A percentile compares a stretch with the other conserved stretches of the same genome.
These are phyloP conservation scores for Catajapyx aquilonaris DNA, from an alignment of 1,140 invertebrate species.

Conservation along the genomic window DNA sequence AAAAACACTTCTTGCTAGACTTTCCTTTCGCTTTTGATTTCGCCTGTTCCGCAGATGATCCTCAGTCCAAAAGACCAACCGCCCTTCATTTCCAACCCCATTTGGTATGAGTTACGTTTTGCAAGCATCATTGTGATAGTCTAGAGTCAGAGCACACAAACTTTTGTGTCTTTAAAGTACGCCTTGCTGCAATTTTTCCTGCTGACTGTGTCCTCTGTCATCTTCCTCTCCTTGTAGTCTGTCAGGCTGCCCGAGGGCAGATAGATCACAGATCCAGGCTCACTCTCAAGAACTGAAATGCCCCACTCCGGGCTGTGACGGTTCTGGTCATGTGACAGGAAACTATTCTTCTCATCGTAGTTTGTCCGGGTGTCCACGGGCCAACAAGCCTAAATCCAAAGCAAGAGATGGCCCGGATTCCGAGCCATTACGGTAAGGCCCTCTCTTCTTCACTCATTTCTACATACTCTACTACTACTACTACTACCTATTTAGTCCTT, in stretches of 20 bases:
- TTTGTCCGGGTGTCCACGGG: conserved; percentile 61
- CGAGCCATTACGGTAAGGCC: conserved; percentile 53
- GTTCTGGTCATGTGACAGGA: conserved; percentile 64
- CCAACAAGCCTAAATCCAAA: conserved; percentile 82
- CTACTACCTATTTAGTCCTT: too few relatives aligned
- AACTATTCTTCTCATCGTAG: conserved; percentile 70
- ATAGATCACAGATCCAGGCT: conserved; percentile 47
- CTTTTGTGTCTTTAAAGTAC: too few relatives aligned
- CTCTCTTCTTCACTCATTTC: background rate
- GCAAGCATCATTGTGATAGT: too few relatives aligned
- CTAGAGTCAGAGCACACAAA: too few relatives aligned
- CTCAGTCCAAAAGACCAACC: too few relatives aligned
- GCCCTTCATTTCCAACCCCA: too few relatives aligned
- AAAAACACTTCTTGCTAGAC: too few relatives aligned
- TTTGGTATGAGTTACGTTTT: too few relatives aligned
- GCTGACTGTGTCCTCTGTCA: background rate
- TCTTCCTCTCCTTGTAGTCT: conserved; percentile 26
- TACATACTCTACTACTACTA: too few relatives aligned
- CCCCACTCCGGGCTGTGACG: conserved; percentile 77
- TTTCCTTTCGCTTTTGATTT: too few relatives aligned
- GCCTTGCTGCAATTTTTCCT: too few relatives aligned
- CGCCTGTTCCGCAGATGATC: too few relatives aligned
- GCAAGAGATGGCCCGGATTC: conserved; percentile 74
- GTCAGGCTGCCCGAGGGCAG: conserved; percentile 50
- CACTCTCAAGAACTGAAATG: conserved; percentile 68